phyloP scores from a whole-genome alignment of 2,888 invertebrate species.

The Drosophila pseudotakahashii region DNA sequence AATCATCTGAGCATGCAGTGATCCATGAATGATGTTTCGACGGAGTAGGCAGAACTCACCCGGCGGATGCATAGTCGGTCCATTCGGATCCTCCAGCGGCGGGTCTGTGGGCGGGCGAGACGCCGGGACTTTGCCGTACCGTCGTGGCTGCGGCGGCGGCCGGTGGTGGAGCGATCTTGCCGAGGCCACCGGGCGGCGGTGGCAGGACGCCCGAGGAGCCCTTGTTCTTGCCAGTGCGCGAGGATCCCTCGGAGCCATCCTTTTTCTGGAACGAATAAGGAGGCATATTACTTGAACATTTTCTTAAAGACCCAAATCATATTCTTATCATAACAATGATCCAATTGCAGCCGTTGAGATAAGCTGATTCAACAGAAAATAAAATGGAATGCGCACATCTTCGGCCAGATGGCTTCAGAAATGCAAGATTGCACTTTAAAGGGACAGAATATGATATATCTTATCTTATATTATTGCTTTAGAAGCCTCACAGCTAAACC shows the following conservation, averaged over 20 bases:
- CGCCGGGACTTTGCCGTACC: constrained; percentile 83
- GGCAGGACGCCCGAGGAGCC: constrained; percentile 89
- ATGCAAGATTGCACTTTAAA: too few relatives aligned
- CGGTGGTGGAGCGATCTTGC: constrained; percentile 90
- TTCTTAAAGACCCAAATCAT: not conserved
- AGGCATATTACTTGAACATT: too few relatives aligned
- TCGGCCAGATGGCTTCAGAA: not conserved
- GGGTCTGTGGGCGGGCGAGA: constrained; percentile 90
- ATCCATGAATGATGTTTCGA: too few relatives aligned
- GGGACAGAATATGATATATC: too few relatives aligned
- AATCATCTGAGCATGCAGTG: too few relatives aligned
- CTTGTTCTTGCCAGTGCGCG: constrained; percentile 87
- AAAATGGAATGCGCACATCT: not conserved
- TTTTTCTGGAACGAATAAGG: constrained; percentile 87
- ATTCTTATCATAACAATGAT: not conserved
- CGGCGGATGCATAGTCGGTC: constrained; percentile 92
- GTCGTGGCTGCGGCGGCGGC: constrained; percentile 85
- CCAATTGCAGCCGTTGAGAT: not conserved
- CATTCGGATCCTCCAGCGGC: constrained; percentile 87
- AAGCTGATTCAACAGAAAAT: not conserved
- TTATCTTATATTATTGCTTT: not conserved
- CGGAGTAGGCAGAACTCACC: constrained; percentile 81
- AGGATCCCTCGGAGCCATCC: constrained; percentile 90
- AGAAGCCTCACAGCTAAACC: constrained; percentile 58
- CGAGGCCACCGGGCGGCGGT: constrained; percentile 91